These are phyloP conservation scores for Hirudinaria manillensis DNA, from an alignment of 2,888 invertebrate species.

Conservation along the genomic window DNA sequence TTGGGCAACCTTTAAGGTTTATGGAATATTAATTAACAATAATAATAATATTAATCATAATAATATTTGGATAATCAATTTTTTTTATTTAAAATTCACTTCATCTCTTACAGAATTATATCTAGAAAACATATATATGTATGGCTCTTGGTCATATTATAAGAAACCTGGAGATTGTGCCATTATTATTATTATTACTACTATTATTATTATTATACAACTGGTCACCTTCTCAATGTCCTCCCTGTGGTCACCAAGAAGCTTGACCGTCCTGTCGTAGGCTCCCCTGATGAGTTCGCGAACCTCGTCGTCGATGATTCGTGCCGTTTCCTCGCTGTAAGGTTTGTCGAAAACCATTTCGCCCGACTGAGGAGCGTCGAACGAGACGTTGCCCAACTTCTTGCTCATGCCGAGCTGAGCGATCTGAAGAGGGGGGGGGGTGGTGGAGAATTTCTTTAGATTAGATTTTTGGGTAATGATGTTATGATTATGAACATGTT, in stretches of 20 bases:
- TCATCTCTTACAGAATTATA: no score
- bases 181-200: no score
- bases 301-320: conserved; percentile 81
- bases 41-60: not conserved
- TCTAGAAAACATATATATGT: no score
- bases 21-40: not conserved
- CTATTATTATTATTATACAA: no score
- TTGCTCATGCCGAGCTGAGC: conserved; percentile 96
- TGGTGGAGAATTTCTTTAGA: no score
- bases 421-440: conserved; percentile 61
- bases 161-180: no score
- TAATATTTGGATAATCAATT: no score
- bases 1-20: conserved; percentile 70
- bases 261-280: conserved; percentile 70
- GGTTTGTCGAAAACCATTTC: conserved; percentile 91
- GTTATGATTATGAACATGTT: no score
- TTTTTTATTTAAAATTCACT: no score
- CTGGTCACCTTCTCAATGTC: conserved; percentile 77
- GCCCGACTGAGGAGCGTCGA: conserved; percentile 81
- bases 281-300: conserved; percentile 70
- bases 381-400: conserved; percentile 91
- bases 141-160: no score
- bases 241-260: conserved; percentile 73
- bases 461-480: no score
- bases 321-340: conserved; percentile 87